Base-by-base conservation (phyloP, 2,888 invertebrate genomes). In the Ramazzottius varieornatus region DNA sequence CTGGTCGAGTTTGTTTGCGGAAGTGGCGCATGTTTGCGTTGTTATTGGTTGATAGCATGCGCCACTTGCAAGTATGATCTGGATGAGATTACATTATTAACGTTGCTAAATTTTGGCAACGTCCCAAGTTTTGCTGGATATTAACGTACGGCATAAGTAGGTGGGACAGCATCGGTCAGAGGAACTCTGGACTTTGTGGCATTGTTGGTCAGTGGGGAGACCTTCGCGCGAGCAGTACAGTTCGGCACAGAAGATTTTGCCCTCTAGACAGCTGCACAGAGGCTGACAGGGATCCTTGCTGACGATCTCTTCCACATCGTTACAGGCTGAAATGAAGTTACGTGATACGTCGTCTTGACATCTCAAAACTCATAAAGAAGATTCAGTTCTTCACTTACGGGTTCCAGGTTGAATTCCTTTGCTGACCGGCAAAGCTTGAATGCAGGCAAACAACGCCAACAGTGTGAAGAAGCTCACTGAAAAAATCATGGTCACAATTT, bases 281-380 rank as follows among this genome's bases (percentile, higher is more conserved):
- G 54, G 54, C 24, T 54, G n/a, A 29, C 54, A 54, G 29, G 54
- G 54, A 54, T 54, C 54, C 4, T 54, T 29, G 54, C 54, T 54
- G n/a, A 16, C 29, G 54, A 54, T 54, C 24, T 54, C 54, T 8
- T 54, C 54, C 20, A 54, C 24, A 24, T 16, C 29, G 54, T 54
- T 54, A 29, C 54, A 54, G 13, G n/a, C n/a, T n/a, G n/a, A n/a
- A n/a, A n/a, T n/a, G n/a, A n/a, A n/a, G 40, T 40, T 40, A 8
- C 13, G 40, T 40, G 8, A 40, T 13, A 40, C 13, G 40, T 20
- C 8, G 8, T 40, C 8, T 40, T 40, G 40, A 40, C 20, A 13
- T 40, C 20, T 40, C 20, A 40, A 13, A 40, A 13, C 20, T 40
- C 8, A 40, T 40, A n/a, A 13, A 40, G 40, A 13, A 20, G 40